Conservation (phyloP, 2,113 vertebrate genomes). For the Cathartes aura region DNA sequence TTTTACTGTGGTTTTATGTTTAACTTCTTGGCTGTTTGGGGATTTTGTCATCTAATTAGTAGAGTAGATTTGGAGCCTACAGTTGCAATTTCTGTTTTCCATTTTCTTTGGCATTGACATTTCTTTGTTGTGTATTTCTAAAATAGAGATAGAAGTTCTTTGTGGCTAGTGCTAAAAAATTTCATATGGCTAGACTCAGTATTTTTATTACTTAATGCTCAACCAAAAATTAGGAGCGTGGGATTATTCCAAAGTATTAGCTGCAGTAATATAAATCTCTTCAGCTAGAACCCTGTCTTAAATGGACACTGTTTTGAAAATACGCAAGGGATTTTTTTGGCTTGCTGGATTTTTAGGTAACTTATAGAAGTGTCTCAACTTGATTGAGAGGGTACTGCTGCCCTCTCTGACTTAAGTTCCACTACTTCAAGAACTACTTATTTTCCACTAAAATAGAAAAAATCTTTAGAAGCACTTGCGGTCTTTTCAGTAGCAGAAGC, state of each 20-base stretch:
- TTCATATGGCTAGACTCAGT: neutral
- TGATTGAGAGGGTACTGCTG: neutral
- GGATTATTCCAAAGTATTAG: neutral
- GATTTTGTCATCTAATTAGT: neutral
- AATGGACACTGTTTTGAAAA: neutral
- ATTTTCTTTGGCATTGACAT: neutral
- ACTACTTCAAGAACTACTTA: neutral
- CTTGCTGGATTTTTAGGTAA: neutral
- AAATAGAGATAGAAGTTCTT: neutral
- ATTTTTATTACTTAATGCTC: neutral
- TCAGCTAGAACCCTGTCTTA: neutral
- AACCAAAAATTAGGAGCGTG: neutral
- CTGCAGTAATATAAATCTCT: neutral
- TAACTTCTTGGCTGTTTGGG: neutral
- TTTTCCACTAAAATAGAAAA: neutral
- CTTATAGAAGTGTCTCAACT: neutral
- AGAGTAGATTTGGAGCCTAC: neutral
- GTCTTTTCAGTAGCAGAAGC: neutral
- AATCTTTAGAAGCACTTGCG: neutral
- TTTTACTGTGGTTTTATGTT: neutral
- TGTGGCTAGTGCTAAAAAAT: neutral
- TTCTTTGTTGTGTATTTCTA: neutral
- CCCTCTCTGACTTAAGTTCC: neutral
- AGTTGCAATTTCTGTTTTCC: neutral
- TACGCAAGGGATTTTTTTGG: neutral